Base-by-base conservation (phyloP, 2,888 invertebrate genomes). In the Galeopsomyia nigrocyanea region DNA sequence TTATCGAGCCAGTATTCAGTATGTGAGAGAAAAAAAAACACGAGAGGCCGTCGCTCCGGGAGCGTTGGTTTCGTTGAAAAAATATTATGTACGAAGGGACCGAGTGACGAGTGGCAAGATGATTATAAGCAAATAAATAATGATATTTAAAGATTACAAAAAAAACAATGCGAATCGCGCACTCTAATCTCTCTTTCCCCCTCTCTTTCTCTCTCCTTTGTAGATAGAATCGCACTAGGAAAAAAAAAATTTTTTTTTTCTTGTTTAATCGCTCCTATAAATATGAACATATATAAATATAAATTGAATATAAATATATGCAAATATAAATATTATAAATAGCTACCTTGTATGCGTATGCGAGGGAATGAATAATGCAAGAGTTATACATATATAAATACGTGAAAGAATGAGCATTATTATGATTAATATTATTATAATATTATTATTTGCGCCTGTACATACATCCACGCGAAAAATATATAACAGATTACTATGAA, bases 401-500 rank as follows among this genome's bases (percentile, higher is more conserved):
- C 81, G 82, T 76, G 78, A 78, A 78, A 74, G 60, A 78, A 77
- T 76, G 75, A 79, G 75, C 73, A 78, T 78, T 76, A 78, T 75
- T 77, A 78, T 75, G 55, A 79, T 71, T 75, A 78, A 74, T 76
- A 76, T 72, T 75, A 74, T 75, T 74, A 79, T 66, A 75, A 77
- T 78, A 84, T 82, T 83, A 85, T 85, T 82, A 86, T 85, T 85
- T 85, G 84, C 82, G 84, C 82, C 83, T 86, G 86, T 86, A 86
- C 79, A 86, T 86, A 86, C 79, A 83, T 83, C 81, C 80, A 83
- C 84, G 84, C 85, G 82, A 84, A 84, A 74, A 86, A 86, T 86
- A 86, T 85, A 86, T 85, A 82, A 83, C 83, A 84, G 80, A 86
- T 86, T 86, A 86, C 83, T 85, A 86, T 82, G 80, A 86, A 81